Evolutionary conservation across 2,113 vertebrate species (phyloP), one percentile per base, ranked within the genome.

Genomic region (Psettodes erumei): DNA sequence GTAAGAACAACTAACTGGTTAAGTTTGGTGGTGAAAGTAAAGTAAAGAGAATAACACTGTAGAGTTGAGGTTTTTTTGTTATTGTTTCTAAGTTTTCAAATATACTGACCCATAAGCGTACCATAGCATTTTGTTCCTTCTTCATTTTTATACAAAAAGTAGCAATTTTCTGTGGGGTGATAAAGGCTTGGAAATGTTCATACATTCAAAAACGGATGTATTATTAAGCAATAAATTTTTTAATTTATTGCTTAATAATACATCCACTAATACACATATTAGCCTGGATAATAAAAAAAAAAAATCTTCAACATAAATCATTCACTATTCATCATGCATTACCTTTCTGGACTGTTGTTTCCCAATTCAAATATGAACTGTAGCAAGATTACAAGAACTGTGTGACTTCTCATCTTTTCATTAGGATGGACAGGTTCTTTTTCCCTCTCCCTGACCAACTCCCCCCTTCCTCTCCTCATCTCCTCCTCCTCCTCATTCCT

Each of bases 341-440:
- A 43, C 16, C 4, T 21, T 16, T 18, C 21, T 1, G 1, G 40
- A 42, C 58, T 38, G 64, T 10, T 27, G 21, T 32, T 42, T 40
- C 2, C 18, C n/a, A 18, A 47, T 38, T 45, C 32, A 42, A 19
- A 37, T 1, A 23, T 32, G 2, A 25, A 15, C 74, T 66, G 35
- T 21, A 32, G 10, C 13, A 12, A 64, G 63, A 72, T 63, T 8
- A 56, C 30, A 66, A 27, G 1, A 54, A 55, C n/a, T n/a, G n/a
- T n/a, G n/a, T n/a, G n/a, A n/a, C n/a, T n/a, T n/a, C n/a, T n/a
- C n/a, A n/a, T n/a, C 83, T 83, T 83, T 89, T 79, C 77, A 75
- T 84, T 88, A 85, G 79, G 85, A 89, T 80, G 67, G 84, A 81
- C 73, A 88, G 77, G 83, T 87, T 88, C 62, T 82, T 60, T 59